Evolutionary conservation across 2,797 vertebrate genomes (phyloP), one percentile per base, ranked within the genome.

Genomic region (Manis pentadactyla): DNA sequence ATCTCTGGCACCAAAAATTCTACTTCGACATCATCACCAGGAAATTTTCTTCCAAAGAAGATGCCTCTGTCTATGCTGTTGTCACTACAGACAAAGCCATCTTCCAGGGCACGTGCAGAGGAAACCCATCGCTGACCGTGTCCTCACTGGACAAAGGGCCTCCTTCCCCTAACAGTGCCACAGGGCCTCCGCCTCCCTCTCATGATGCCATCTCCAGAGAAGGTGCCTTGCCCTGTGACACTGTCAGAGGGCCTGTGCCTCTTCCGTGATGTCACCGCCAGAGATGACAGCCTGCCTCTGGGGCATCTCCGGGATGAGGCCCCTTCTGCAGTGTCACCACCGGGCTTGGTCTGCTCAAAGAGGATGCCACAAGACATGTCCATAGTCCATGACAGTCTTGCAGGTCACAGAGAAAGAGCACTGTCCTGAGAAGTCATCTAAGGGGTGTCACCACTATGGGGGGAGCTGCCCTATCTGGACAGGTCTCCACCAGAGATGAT

Each of bases 1-100:
- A 25, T 8, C 73, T 57, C 18, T n/a, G 87, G 74, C 66, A 23
- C 68, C 73, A 31, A 19, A 42, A 83, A 85, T 49, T 86, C 69
- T 75, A 91, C 49, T 53, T 34, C n/a, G 42, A n/a, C 78, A 18
- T 51, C 73, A 17, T 49, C 94, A 18, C 51, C 61, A 42, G 68
- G 77, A 69, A 95, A 53, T 23, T 81, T 86, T 55, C 87, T 59
- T 87, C 51, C 63, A 21, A 61, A 95, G 93, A 66, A 77, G 87
- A 66, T 63, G 90, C 78, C 89, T 94, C 46, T 74, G 19, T 59
- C 68, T 49, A 7, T 51, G 66, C 79, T 51, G 88, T 75, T 59
- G 57, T 68, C 51, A 2, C 88, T 37, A 55, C 71, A 39, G 95
- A 96, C 92, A 82, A 97, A 96, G 93, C 92, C 97, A 97, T 94